Conservation (phyloP, 1,140 invertebrate genomes). For the Whitmania pigra region DNA sequence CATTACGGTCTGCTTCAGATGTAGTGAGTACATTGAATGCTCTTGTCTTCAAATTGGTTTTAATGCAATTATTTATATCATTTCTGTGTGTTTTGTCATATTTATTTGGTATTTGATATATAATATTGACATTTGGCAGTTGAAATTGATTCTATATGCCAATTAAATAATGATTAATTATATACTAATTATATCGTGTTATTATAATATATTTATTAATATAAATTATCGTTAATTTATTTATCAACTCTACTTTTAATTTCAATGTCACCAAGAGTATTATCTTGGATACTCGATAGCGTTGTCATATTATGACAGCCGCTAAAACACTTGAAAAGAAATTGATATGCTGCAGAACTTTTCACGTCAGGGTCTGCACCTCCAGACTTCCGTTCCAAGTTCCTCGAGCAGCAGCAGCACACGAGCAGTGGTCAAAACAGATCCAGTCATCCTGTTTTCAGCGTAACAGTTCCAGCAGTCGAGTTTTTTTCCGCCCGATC, state of each 20-base stretch:
- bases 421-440: background rate
- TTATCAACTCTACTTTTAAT: too few species aligned
- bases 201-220: too few species aligned
- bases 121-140: too few species aligned
- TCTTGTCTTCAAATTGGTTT: too few species aligned
- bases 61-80: too few species aligned
- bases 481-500: background rate
- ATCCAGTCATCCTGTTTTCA: constrained; percentile 1
- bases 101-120: too few species aligned
- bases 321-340: background rate
- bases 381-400: constrained; percentile 11
- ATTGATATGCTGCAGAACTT: constrained; percentile 1
- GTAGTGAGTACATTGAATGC: constrained; percentile 20
- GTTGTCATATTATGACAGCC: background rate
- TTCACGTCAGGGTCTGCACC: constrained; percentile 1
- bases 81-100: too few species aligned
- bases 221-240: too few species aligned
- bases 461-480: background rate
- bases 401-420: constrained; percentile 5
- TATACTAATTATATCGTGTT: too few species aligned
- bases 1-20: constrained; percentile 22
- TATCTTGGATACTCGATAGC: background rate
- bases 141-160: too few species aligned
- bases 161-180: too few species aligned
- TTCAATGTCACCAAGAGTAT: too few species aligned